Percentiles rank a stretch among this genome's conserved stretches.
Evolutionary conservation across 2,113 vertebrate genomes (phyloP).

Genomic region (Cyprinodon variegatus): DNA sequence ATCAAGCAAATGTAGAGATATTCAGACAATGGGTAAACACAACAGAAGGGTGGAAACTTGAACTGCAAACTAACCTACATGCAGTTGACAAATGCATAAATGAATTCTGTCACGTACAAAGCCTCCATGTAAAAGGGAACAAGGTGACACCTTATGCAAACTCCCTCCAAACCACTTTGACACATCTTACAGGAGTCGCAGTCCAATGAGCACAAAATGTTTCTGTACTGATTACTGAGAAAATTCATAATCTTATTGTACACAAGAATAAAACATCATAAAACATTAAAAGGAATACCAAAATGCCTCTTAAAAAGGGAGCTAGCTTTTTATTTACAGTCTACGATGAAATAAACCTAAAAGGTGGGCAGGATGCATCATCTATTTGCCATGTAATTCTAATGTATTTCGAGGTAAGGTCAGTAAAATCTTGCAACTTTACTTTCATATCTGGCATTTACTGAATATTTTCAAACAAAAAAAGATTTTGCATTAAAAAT

Average conservation of each 20-base stretch:
- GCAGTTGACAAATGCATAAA: conserved; percentile 24
- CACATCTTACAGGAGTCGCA: conserved; percentile 1
- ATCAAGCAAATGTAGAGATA: conserved; percentile 30
- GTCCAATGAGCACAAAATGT: neutral
- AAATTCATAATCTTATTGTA: neutral
- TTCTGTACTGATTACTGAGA: neutral
- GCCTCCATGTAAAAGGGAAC: conserved; percentile 18
- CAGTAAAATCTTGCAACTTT: neutral
- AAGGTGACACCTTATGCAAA: conserved; percentile 24
- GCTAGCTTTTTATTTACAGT: neutral
- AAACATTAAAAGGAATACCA: neutral
- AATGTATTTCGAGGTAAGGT: neutral
- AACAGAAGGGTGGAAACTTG: conserved; percentile 15
- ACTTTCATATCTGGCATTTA: conserved; percentile 18
- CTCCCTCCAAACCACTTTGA: conserved; percentile 6
- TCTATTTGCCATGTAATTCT: neutral
- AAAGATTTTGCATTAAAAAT: conserved; percentile 47
- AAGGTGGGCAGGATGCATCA: neutral
- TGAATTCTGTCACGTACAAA: conserved; percentile 17
- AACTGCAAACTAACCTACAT: conserved; percentile 15
- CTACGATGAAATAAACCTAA: neutral
- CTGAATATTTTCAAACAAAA: conserved; percentile 28
- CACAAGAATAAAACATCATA: neutral
- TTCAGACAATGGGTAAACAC: conserved; percentile 10
- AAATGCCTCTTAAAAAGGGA: neutral